These are phyloP conservation scores for Phylloscopus trochiloides DNA, from an alignment of 2,113 vertebrate genomes.

Conservation along the genomic window DNA sequence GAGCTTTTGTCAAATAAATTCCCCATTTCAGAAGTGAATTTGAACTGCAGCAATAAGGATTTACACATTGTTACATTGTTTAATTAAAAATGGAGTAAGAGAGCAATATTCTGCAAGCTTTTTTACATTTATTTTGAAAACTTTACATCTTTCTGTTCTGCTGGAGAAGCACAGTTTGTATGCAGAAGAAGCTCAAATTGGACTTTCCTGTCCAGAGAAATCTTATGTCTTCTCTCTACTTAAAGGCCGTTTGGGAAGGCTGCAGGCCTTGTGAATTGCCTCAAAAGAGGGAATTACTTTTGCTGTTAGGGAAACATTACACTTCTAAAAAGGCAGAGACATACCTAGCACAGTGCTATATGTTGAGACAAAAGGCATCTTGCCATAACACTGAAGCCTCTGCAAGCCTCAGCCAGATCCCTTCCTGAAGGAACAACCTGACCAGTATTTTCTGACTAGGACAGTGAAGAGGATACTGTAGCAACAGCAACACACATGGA, in stretches of 20 bases:
- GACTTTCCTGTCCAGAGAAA: not conserved
- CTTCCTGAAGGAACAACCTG: not conserved
- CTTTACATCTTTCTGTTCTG: not conserved
- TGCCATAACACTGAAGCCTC: not conserved
- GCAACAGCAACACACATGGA: constrained; percentile 22
- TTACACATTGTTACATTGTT: not conserved
- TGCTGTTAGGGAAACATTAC: not conserved
- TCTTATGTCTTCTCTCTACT: not conserved
- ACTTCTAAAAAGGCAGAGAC: not conserved
- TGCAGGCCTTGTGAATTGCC: not conserved
- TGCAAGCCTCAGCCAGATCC: not conserved
- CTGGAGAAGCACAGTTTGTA: not conserved
- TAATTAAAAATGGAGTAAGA: not conserved
- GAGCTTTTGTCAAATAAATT: not conserved
- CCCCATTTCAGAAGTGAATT: not conserved
- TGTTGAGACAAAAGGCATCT: not conserved
- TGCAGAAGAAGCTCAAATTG: not conserved
- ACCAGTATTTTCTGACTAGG: not conserved
- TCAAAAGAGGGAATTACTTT: not conserved
- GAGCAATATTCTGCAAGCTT: not conserved
- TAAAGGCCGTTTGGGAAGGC: not conserved
- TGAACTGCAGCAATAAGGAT: not conserved
- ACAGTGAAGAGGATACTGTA: constrained; percentile 33
- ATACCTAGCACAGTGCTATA: not conserved
- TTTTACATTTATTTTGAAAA: not conserved